Base-by-base conservation (phyloP, 2,113 vertebrate species). In the Terrapene triunguis region DNA sequence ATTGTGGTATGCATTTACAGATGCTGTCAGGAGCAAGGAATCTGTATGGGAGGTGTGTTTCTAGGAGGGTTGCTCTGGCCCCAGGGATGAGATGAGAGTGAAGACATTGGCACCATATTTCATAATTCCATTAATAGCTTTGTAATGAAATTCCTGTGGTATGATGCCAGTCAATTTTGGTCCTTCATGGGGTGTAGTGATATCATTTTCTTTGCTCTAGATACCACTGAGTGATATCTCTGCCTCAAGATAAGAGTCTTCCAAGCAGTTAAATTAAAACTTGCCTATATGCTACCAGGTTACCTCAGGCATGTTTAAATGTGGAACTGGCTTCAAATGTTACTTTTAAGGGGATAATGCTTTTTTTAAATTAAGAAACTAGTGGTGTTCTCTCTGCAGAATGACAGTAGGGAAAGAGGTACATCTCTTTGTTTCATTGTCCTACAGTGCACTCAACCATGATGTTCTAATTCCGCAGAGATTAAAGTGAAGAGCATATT, bases 21-120 rank as follows among this genome's bases (percentile, higher is more conserved):
- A 7, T 88, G 10, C 11, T 65, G 24, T 81, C 38, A 92, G 47
- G 2, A 12, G 1, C 7, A 29, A 27, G 59, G 88, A 51, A 25
- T 0, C 1, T 78, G 48, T 0, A 72, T 50, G 0, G 4, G 69
- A 62, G 44, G 19, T 38, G 0, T 47, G 25, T 2, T 21, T 32
- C 3, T 82, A n/a, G 35, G 42, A 50, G 50, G 42, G 12, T 84
- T 62, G 17, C 13, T 3, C 0, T 19, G 32, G 42, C 17, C n/a
- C 80, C 3, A 3, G 14, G 42, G 21, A 42, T 76, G n/a, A n/a
- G 32, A 62, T 53, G 3, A 25, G 12, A 80, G 9, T 48, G 29
- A 57, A 62, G 44, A 47, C 21, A 51, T 13, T 51, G 35, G 27
- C 10, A 10, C 11, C 0, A 1, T 7, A 0, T 57, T 29, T 25